Percentiles rank a stretch among this genome's conserved stretches.
Conservation (phyloP, 2,888 invertebrate species). For the Drosophila subsilvestris region DNA sequence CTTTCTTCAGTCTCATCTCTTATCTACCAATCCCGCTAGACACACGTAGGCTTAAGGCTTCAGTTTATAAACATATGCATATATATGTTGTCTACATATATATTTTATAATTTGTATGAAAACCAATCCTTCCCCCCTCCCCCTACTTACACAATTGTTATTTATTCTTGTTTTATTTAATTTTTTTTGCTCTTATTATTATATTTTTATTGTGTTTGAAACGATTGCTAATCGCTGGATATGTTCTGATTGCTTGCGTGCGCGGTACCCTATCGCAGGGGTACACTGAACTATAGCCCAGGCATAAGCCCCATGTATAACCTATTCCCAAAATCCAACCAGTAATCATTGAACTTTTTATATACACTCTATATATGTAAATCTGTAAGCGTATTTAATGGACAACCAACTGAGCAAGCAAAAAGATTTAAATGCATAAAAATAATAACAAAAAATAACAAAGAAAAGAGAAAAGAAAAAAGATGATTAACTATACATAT, state of each 20-base stretch:
- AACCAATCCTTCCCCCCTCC: neutral
- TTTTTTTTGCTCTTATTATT: constrained; percentile 56
- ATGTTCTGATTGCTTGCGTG: constrained; percentile 10
- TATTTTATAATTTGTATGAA: constrained; percentile 39
- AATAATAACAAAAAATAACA: neutral
- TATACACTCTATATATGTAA: constrained; percentile 54
- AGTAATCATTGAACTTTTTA: constrained; percentile 70
- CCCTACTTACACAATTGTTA: constrained; percentile 66
- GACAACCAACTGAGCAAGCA: constrained; percentile 58
- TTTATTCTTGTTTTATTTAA: constrained; percentile 60
- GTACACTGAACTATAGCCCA: constrained; percentile 24
- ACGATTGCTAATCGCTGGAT: constrained; percentile 30
- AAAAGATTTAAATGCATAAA: constrained; percentile 58
- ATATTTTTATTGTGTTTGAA: constrained; percentile 38
- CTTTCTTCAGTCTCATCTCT: constrained; percentile 32
- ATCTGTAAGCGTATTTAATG: constrained; percentile 66
- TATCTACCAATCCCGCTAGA: constrained; percentile 29
- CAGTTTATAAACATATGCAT: constrained; percentile 43
- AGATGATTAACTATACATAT: constrained; percentile 72
- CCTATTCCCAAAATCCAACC: constrained; percentile 10
- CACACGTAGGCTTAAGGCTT: constrained; percentile 38
- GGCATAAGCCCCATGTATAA: constrained; percentile 34
- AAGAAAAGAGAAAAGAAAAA: neutral
- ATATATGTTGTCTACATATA: constrained; percentile 38
- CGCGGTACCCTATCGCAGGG: constrained; percentile 31